These are phyloP conservation scores for Pandemis cinnamomeana DNA, from an alignment of 2,888 invertebrate species.

Conservation along the genomic window DNA sequence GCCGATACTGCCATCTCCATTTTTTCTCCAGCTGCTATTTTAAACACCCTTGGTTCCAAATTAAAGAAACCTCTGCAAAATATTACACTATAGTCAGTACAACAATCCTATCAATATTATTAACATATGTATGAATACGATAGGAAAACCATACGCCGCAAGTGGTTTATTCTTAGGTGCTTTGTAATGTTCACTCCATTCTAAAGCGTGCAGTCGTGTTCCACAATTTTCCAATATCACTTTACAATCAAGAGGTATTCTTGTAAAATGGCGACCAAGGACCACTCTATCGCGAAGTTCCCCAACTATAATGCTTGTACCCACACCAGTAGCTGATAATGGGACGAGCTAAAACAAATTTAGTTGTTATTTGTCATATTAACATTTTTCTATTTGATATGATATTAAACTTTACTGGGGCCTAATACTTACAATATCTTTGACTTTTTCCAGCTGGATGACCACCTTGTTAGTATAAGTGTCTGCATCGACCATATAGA, in stretches of 20 bases:
- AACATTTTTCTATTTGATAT: background rate
- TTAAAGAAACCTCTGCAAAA: slow-evolving; percentile 71
- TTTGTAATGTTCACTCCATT: slow-evolving; percentile 80
- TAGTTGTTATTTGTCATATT: background rate
- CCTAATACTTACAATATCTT: slow-evolving; percentile 70
- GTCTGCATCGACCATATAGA: slow-evolving; percentile 73
- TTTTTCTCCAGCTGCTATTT: slow-evolving; percentile 76
- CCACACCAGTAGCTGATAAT: slow-evolving; percentile 85
- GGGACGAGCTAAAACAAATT: slow-evolving; percentile 64
- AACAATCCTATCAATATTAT: background rate
- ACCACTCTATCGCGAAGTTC: slow-evolving; percentile 84
- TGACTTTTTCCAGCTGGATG: slow-evolving; percentile 74
- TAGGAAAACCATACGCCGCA: slow-evolving; percentile 57
- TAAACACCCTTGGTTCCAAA: slow-evolving; percentile 75
- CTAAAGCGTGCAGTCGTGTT: slow-evolving; percentile 77
- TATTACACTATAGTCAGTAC: background rate
- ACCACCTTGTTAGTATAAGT: slow-evolving; percentile 74
- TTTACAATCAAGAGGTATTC: slow-evolving; percentile 68
- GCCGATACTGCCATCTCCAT: slow-evolving; percentile 70
- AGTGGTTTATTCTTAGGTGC: slow-evolving; percentile 69
- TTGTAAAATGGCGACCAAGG: slow-evolving; percentile 87
- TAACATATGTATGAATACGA: background rate
- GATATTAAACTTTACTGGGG: background rate
- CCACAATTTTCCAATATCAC: slow-evolving; percentile 84
- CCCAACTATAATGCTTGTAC: slow-evolving; percentile 86